These are phyloP conservation scores for Umimayanthus chanpuru DNA, from an alignment of 92 coral and sea anemone genomes.

Conservation along the genomic window DNA sequence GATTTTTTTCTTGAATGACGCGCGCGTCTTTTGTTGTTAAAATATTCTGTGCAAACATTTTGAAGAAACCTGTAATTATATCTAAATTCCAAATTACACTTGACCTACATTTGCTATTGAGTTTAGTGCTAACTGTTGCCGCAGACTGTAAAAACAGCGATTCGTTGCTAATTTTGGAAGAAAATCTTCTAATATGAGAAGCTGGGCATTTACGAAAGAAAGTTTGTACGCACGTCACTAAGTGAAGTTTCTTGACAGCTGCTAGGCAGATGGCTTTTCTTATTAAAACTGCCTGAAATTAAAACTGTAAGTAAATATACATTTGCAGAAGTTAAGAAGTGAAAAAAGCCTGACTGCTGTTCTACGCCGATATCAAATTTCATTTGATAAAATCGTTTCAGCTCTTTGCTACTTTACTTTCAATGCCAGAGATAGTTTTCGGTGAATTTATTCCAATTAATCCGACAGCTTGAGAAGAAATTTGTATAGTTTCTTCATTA, in stretches of 20 bases:
- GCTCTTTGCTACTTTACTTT: not conserved
- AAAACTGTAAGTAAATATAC: constrained; percentile 30
- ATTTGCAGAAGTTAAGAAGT: constrained; percentile 9
- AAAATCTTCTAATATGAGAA: not conserved
- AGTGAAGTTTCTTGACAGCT: constrained; percentile 41
- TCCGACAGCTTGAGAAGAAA: not conserved
- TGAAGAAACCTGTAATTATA: constrained; percentile 12
- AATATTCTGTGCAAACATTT: constrained; percentile 38
- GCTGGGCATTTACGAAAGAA: constrained; percentile 6
- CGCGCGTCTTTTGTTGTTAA: constrained; percentile 6
- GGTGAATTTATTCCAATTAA: not conserved
- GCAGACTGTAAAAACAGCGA: too few species aligned
- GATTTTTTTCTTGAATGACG: not conserved
- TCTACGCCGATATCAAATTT: not conserved
- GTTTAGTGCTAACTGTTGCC: too few species aligned
- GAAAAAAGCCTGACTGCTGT: not conserved
- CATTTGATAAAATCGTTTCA: not conserved
- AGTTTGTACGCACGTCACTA: constrained; percentile 32
- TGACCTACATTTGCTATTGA: not conserved
- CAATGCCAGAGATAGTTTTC: not conserved
- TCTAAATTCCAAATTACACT: not conserved
- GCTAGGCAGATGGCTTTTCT: constrained; percentile 24
- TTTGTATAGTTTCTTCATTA: not conserved
- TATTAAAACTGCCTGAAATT: constrained; percentile 35
- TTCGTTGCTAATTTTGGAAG: not conserved